These are phyloP conservation scores for Dichetophora obliterata DNA, from an alignment of 2,888 invertebrate species.

Conservation along the genomic window DNA sequence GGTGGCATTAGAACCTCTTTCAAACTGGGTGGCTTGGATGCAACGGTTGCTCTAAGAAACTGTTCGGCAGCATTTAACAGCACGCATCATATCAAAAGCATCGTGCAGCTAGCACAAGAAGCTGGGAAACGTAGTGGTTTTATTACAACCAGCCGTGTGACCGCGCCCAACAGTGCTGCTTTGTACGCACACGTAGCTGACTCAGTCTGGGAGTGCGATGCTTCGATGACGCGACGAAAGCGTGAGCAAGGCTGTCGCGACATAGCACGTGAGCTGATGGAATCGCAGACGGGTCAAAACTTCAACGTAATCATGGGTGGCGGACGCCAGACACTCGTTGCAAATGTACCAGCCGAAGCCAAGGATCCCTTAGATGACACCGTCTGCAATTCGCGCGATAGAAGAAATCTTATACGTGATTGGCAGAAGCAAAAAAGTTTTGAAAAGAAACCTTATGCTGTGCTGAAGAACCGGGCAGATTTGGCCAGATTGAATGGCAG, in stretches of 20 bases:
- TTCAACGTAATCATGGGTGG: constrained; percentile 80
- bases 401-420: constrained; percentile 78
- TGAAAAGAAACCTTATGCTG: constrained; percentile 71
- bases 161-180: constrained; percentile 85
- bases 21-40: constrained; percentile 80
- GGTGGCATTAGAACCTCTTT: constrained; percentile 84
- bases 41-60: constrained; percentile 71
- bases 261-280: constrained; percentile 84
- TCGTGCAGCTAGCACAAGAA: constrained; percentile 79
- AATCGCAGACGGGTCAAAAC: constrained; percentile 78
- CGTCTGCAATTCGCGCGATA: constrained; percentile 78
- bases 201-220: constrained; percentile 88
- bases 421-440: constrained; percentile 77
- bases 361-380: constrained; percentile 74
- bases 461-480: constrained; percentile 77
- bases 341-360: constrained; percentile 71
- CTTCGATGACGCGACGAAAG: constrained; percentile 69
- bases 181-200: constrained; percentile 81
- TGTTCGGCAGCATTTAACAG: constrained; percentile 74
- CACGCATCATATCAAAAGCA: constrained; percentile 73
- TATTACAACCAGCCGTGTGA: constrained; percentile 88
- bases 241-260: constrained; percentile 76
- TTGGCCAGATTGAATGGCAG: constrained; percentile 74
- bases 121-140: constrained; percentile 84
- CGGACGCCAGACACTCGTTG: constrained; percentile 78